Base-by-base conservation (phyloP, 2,888 invertebrate genomes). In the Polyommatus iphigenia region DNA sequence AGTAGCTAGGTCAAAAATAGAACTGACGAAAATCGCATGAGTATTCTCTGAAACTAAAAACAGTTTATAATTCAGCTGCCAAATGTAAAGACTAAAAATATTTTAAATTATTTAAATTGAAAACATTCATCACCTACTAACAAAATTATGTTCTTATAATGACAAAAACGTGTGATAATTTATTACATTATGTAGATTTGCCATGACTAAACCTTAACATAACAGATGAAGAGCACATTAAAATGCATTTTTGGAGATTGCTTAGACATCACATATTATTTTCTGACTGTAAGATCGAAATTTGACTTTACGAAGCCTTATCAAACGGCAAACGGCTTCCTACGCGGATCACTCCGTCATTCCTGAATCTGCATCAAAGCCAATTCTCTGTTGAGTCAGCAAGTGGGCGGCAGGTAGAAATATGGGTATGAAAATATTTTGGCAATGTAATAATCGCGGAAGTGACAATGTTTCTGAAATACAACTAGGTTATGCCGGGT, bases 311-410 rank as follows among this genome's bases (percentile, higher is more conserved):
- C 72, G 41, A 41, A 72, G 41, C 41, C 36, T 18, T 41, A 72
- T 41, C 41, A 10, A 72, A 41, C 41, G n/a, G n/a, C 15, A 18
- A 67, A 67, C 67, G 15, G 67, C 67, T 46, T 41, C 75, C 75
- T 75, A 75, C 75, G 75, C 75, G 73, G 20, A 46, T 75, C 75
- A 75, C 50, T 54, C 18, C 75, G 50, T 24, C 75, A 75, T 75
- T 75, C 75, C 24, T 50, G 50, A 75, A 29, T 50, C 13, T 50
- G 54, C 46, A 50, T 54, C 75, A 54, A 50, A 50, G 8, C 50
- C 50, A 50, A 75, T 75, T 75, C 50, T 50, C 75, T 73, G 54
- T 54, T 54, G 75, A 75, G 46, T 75, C 54, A 54, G 8, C 5
- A 29, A 24, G 75, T 75, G 54, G 75, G 75, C 54, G 75, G 5